phyloP scores from a whole-genome alignment of 2,888 invertebrate genomes.

The Lissonota sp. region DNA sequence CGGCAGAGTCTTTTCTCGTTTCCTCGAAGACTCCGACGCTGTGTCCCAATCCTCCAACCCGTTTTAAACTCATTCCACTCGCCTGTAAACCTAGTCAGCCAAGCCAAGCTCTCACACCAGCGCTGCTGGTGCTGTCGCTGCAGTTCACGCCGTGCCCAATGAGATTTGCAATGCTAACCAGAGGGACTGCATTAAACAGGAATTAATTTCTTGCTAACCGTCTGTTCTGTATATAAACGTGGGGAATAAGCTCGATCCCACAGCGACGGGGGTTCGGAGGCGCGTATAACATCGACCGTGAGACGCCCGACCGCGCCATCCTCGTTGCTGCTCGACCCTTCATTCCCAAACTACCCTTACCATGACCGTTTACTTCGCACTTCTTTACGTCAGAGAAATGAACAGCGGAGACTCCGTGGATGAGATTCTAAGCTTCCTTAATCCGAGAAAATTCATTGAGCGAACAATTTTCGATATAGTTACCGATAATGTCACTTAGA shows the following conservation, averaged over 20 bases:
- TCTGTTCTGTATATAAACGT: conserved; percentile 71
- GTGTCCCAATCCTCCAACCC: background rate
- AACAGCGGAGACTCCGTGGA: conserved; percentile 7
- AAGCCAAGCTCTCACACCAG: conserved; percentile 3
- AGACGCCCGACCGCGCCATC: conserved; percentile 33
- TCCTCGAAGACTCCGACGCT: background rate
- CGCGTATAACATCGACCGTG: conserved; percentile 43
- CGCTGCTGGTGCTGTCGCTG: background rate
- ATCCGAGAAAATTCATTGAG: conserved; percentile 27
- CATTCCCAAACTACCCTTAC: conserved; percentile 74
- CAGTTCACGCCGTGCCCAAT: conserved; percentile 36
- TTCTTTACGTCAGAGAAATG: conserved; percentile 3
- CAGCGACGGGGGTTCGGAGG: conserved; percentile 38
- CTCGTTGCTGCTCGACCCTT: conserved; percentile 66
- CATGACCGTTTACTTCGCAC: conserved; percentile 68
- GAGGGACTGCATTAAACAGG: conserved; percentile 81
- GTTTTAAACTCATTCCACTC: conserved; percentile 17
- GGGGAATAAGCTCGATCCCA: conserved; percentile 67
- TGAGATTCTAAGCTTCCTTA: conserved; percentile 10
- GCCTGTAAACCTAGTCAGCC: conserved; percentile 33
- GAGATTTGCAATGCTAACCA: conserved; percentile 82
- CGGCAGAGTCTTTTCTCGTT: conserved; percentile 17
- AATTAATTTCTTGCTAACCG: conserved; percentile 82
- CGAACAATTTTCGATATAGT: too few relatives aligned
- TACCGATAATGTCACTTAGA: too few relatives aligned